These are phyloP conservation scores for Oreochromis niloticus DNA, from an alignment of 2,113 vertebrate genomes.

Conservation along the genomic window DNA sequence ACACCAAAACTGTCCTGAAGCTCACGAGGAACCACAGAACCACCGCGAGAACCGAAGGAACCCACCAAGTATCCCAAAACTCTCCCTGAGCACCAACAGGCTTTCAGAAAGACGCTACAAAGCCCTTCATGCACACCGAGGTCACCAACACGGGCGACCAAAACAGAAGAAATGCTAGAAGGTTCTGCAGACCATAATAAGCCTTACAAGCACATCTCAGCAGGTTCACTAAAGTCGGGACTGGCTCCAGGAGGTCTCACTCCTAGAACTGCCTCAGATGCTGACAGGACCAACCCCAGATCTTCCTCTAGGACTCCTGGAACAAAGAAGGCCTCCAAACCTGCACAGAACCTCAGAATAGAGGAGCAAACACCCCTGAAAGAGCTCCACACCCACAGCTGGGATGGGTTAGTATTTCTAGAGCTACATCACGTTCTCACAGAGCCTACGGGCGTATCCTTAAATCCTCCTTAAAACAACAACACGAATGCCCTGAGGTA, in stretches of 20 bases:
- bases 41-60: background rate
- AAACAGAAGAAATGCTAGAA: rapidly evolving
- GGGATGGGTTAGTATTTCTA: rapidly evolving
- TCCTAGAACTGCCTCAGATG: background rate
- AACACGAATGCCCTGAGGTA: background rate
- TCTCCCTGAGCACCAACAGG: background rate
- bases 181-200: background rate
- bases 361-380: background rate
- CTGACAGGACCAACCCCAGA: background rate
- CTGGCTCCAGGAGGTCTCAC: background rate
- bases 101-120: background rate
- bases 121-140: background rate
- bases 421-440: background rate
- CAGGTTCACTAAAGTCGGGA: background rate
- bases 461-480: background rate
- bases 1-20: background rate
- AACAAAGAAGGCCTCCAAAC: background rate
- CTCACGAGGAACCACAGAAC: background rate
- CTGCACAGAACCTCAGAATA: background rate
- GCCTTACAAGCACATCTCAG: background rate
- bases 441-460: background rate
- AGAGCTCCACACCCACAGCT: rapidly evolving
- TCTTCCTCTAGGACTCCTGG: background rate
- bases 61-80: background rate
- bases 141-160: rapidly evolving